Percentiles rank a stretch among this genome's conserved stretches.
Evolutionary conservation across 2,797 vertebrate genomes (phyloP).

Genomic region (Thamnophis elegans): DNA sequence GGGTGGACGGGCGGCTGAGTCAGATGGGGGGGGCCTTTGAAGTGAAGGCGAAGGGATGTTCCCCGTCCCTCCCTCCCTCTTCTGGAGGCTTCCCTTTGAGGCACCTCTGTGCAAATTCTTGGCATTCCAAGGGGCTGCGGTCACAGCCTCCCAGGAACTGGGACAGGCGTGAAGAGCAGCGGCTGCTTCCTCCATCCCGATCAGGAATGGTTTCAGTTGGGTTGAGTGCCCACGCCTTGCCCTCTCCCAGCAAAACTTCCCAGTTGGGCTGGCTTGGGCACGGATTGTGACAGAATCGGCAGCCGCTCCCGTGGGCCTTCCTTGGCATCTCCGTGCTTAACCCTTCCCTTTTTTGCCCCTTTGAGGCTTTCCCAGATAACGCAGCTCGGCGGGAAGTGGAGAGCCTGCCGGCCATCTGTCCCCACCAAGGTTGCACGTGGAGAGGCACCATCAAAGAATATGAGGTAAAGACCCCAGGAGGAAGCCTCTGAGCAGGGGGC

Average conservation of each 20-base stretch:
- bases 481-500: neutral
- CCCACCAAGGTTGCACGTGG: constrained; percentile 85
- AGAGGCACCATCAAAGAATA: constrained; percentile 92
- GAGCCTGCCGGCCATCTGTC: constrained; percentile 86
- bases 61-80: neutral
- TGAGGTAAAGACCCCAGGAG: constrained; percentile 75
- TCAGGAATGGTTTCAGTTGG: neutral
- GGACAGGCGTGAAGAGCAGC: neutral
- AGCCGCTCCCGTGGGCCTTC: neutral
- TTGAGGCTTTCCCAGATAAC: constrained; percentile 93
- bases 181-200: neutral
- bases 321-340: neutral
- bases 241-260: neutral
- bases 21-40: neutral
- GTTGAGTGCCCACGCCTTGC: neutral
- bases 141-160: neutral
- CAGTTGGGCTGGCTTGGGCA: neutral
- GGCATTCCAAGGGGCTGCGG: neutral
- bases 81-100: neutral
- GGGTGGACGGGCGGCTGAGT: neutral
- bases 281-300: neutral
- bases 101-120: neutral
- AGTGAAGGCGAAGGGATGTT: neutral
- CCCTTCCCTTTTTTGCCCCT: neutral
- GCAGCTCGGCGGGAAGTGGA: constrained; percentile 94